Percentiles rank a stretch among this genome's conserved stretches.
These are phyloP conservation scores for Panthera tigris DNA, from an alignment of 2,113 vertebrate species.

Conservation along the genomic window DNA sequence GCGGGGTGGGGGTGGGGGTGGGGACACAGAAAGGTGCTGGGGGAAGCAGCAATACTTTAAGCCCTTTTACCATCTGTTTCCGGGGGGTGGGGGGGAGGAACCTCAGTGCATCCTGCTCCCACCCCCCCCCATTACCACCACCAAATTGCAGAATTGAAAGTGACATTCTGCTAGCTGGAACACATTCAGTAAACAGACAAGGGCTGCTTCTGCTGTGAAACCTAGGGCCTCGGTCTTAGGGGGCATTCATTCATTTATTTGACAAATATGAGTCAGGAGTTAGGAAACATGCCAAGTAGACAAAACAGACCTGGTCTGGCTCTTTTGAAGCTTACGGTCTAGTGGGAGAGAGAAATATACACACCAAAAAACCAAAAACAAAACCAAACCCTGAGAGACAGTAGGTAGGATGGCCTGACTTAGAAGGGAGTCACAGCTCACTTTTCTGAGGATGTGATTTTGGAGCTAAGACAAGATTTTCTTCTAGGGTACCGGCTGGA, in stretches of 20 bases:
- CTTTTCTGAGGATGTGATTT: neutral
- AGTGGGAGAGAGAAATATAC: neutral
- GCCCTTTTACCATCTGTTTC: conserved; percentile 48
- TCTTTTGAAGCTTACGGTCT: neutral
- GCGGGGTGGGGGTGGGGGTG: too few relatives aligned
- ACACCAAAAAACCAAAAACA: neutral
- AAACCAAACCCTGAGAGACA: neutral
- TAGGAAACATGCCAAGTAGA: neutral
- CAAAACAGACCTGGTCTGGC: neutral
- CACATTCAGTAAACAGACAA: neutral
- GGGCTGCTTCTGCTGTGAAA: neutral
- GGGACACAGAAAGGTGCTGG: neutral
- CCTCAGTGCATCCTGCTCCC: neutral
- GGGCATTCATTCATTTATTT: neutral
- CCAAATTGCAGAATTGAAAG: conserved; percentile 50
- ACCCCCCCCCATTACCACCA: neutral
- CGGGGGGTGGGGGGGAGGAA: neutral
- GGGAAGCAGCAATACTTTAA: neutral
- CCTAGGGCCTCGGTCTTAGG: neutral
- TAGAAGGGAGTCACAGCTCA: neutral
- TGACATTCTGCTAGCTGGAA: neutral
- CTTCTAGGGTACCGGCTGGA: neutral
- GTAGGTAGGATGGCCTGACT: neutral
- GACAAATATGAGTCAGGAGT: neutral
- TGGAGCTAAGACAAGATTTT: neutral